phyloP scores from a whole-genome alignment of 2,113 vertebrate genomes.

The Protomyctophum bolini region DNA sequence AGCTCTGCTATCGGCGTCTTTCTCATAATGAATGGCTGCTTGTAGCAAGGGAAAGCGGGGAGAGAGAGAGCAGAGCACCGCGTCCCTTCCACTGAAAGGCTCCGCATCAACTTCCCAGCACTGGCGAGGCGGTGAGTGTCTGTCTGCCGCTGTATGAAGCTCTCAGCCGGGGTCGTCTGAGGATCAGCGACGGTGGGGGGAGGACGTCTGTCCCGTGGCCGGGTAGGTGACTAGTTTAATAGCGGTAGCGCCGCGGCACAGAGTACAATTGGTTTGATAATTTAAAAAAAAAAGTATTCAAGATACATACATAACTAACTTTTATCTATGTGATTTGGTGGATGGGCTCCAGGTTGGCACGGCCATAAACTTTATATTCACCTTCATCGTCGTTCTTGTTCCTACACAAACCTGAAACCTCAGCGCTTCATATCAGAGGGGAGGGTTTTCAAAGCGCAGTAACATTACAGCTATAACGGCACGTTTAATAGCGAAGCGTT shows the following conservation, averaged over 20 bases:
- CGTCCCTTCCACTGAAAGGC: conserved; percentile 61
- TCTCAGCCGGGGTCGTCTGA: conserved; percentile 53
- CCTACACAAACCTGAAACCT: too few relatives aligned
- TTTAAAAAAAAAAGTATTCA: conserved; percentile 34
- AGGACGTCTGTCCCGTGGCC: background rate
- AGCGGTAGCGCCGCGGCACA: conserved; percentile 23
- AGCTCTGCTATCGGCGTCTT: conserved; percentile 79
- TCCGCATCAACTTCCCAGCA: conserved; percentile 57
- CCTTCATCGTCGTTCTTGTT: too few relatives aligned
- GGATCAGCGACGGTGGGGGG: conserved; percentile 32
- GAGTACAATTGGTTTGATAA: conserved; percentile 13
- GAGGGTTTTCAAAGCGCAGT: too few relatives aligned
- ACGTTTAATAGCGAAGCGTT: too few relatives aligned
- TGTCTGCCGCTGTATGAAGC: conserved; percentile 18
- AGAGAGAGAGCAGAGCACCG: conserved; percentile 47
- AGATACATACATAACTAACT: conserved; percentile 50
- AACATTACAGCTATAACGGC: too few relatives aligned
- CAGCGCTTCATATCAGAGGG: too few relatives aligned
- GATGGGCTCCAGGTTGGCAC: conserved; percentile 56
- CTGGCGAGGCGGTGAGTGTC: conserved; percentile 71
- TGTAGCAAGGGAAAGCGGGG: conserved; percentile 68
- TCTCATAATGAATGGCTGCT: conserved; percentile 88
- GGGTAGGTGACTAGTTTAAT: conserved; percentile 20
- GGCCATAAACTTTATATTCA: conserved; percentile 62
- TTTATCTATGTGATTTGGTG: conserved; percentile 58